Evolutionary conservation across 2,113 vertebrate genomes (phyloP), one percentile per base, ranked within the genome.

Genomic region (Cyphomyrus discorhynchus): DNA sequence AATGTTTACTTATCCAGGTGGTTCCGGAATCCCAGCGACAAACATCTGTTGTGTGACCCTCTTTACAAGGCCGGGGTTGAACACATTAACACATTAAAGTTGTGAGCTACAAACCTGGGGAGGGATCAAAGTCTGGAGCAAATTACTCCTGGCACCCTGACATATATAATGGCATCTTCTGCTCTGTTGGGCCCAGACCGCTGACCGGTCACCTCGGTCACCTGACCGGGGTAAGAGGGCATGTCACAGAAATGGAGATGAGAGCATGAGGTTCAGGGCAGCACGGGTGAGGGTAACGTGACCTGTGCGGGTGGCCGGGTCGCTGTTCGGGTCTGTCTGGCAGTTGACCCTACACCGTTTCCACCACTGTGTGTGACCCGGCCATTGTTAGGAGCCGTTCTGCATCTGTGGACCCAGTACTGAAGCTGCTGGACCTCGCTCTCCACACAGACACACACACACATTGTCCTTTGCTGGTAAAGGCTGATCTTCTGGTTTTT

Each of bases 281-380:
- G 92, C 90, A 90, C 92, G 66, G 39, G 27, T 89, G 49, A 66
- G 87, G 92, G 96, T 95, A 96, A 96, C 92, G 93, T 92, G 93
- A 96, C 91, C 93, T 94, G 92, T 90, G 91, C 94, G 94, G 94
- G 89, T 92, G 93, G 93, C 94, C 90, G 92, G 91, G 13, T 77
- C 31, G 13, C 62, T 70, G 62, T 70, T 70, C 62, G 3, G 3
- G 62, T 70, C 27, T 70, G 27, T 70, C 9, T 31, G 62, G 3
- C n/a, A 31, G 62, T 70, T 70, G n/a, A 70, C 62, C 62, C 11
- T 80, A 80, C 35, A 42, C 35, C 35, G 1, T 21, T 17, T 80
- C 35, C 1, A 17, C 74, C 74, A 80, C 74, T 80, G 74, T 80
- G 31, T 42, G 74, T 80, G 74, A 80, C 35, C 31, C 5, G 0